These are phyloP conservation scores for Heliconius ethilla DNA, from an alignment of 2,888 invertebrate genomes.

Conservation along the genomic window DNA sequence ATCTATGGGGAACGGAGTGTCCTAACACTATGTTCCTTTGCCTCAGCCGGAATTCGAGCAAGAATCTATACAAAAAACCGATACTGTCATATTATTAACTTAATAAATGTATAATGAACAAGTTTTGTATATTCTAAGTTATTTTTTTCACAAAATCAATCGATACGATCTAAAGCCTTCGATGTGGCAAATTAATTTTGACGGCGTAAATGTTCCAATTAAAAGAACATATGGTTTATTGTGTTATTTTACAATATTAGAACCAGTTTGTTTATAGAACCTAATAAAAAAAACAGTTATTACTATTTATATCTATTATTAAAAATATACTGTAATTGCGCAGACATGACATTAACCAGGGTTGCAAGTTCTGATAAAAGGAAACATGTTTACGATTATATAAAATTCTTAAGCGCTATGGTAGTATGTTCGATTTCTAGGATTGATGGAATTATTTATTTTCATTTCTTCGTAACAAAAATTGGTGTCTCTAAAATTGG, in stretches of 20 bases:
- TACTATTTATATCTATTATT: not conserved
- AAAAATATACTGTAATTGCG: not conserved
- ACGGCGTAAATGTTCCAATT: slow-evolving; percentile 15
- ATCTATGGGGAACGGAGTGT: not conserved
- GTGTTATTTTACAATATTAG: slow-evolving; percentile 9
- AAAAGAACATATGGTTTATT: slow-evolving; percentile 8
- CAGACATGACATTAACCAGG: not conserved
- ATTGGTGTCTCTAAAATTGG: not conserved
- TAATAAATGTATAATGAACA: slow-evolving; percentile 13
- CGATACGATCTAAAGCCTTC: slow-evolving; percentile 6
- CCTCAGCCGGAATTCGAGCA: no score
- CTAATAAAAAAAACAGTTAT: not conserved
- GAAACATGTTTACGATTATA: not conserved
- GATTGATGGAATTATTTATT: no score
- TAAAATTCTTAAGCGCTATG: no score
- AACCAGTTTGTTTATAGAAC: not conserved
- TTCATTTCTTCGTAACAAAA: no score
- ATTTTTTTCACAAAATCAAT: slow-evolving; percentile 3
- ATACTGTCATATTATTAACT: slow-evolving; percentile 1
- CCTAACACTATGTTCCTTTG: not conserved
- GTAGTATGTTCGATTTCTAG: no score
- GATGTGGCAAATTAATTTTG: slow-evolving; percentile 15
- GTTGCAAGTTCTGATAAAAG: not conserved
- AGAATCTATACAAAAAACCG: no score
- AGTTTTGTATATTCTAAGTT: not conserved